Evolutionary conservation across 2,888 invertebrate genomes (phyloP), one percentile per base, ranked within the genome.

Genomic region (Crepidodera aurea): DNA sequence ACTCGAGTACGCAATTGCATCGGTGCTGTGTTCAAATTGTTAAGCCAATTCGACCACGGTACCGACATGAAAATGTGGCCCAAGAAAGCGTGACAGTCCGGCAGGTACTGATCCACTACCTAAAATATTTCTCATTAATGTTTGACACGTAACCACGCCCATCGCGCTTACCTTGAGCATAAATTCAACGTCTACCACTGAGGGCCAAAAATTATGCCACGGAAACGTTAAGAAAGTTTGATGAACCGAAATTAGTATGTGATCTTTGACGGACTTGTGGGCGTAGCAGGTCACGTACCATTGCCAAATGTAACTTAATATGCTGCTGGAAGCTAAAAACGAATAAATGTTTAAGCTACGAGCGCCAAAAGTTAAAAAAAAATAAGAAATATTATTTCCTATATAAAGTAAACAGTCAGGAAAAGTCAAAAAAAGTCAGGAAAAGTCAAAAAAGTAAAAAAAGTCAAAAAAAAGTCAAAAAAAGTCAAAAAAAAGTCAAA

Each of bases 181-280:
- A 16, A 86, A 83, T 63, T 91, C 89, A 15, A 92, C 81, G 73
- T 92, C 89, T 29, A 81, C 79, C 12, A 87, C 77, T 10, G 85
- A 83, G 0, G 92, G 92, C 76, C 84, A 84, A 73, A 92, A 89
- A 65, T 85, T 83, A 50, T 88, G 84, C 92, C 92, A 93, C 3
- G 90, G 90, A 51, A 92, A 78, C 46, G 83, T 82, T 1, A 86
- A 78, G 59, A 92, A 84, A 55, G 87, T 86, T 40, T 85, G 83
- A 73, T 92, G 90, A 34, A 90, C 84, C 0, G 88, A 86, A 32
- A 83, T 82, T 18, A 89, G 78, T 40, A 92, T 82, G 70, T 89
- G 85, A 69, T 88, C 86, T 64, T 89, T 88, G 10, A 90, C 85
- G 0, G 87, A 84, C 22, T 67, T 61, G 64, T 88, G 86, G 1